Base-by-base conservation (phyloP, 2,888 invertebrate genomes). In the Pammene fasciana region DNA sequence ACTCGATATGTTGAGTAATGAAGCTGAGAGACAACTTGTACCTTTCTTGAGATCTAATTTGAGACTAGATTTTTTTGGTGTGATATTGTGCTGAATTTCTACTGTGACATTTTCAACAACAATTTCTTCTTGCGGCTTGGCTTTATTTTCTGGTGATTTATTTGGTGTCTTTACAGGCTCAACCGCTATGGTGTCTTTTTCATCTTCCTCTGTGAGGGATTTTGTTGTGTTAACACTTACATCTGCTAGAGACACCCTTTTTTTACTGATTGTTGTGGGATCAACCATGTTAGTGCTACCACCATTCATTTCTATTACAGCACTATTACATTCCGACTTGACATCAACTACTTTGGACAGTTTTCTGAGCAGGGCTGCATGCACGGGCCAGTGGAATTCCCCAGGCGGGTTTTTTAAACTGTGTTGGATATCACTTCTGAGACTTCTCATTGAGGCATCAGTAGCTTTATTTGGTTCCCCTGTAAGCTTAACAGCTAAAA, bases 41-140 rank as follows among this genome's bases (percentile, higher is more conserved):
- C 92, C 90, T 74, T 89, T 92, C 75, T 90, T 92, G 68, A 92
- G 79, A 73, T 92, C 92, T 43, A 92, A 80, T 79, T 88, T 91
- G 67, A 92, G 80, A 73, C 91, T 92, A 43, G 92, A 89, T 77
- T 92, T 92, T 75, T 90, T 92, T 75, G 92, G 92, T 71, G 91
- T 90, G 46, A 92, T 92, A 73, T 90, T 92, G 70, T 92, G 92
- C 76, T 92, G 90, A 72, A 92, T 92, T 85, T 92, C 92, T 70
- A 92, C 91, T 62, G 92, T 91, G 0, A 92, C 90, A 83, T 92
- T 92, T 78, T 92, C 92, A 34, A 92, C 75, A 46, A 91, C 83
- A 34, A 88, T 76, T 73, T 90, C 86, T 38, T 82, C 84, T 45
- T 79, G 72, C 8, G 78, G 75, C 60, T 80, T 74, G 41, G 73